Evolutionary conservation across 2,113 vertebrate genomes (phyloP).

Genomic region (Capreolus pygargus): DNA sequence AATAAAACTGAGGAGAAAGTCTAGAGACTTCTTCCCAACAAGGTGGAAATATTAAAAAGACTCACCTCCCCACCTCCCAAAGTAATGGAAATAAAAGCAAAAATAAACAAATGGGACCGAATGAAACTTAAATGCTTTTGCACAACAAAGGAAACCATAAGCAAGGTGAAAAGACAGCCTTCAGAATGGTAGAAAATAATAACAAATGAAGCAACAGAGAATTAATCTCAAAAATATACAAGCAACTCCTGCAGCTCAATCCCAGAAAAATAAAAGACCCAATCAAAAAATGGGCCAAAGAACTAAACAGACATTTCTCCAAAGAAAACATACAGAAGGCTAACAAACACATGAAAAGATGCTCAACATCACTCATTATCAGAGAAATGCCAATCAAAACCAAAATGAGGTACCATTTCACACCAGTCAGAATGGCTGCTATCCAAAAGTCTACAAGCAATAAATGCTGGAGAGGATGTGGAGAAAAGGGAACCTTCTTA

Average conservation of each 20-base stretch:
- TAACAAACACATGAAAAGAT: too few relatives aligned
- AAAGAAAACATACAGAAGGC: too few relatives aligned
- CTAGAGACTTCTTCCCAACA: not conserved
- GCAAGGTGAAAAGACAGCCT: not conserved
- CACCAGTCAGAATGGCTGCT: too few relatives aligned
- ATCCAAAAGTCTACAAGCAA: not conserved
- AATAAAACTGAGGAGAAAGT: not conserved
- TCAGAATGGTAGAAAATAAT: not conserved
- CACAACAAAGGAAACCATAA: not conserved
- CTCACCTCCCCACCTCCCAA: not conserved
- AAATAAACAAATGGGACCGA: not conserved
- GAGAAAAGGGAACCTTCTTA: not conserved
- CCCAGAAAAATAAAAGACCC: too few relatives aligned
- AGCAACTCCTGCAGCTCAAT: too few relatives aligned
- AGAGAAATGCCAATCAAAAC: too few relatives aligned
- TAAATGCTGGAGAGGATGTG: not conserved
- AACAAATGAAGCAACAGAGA: too few relatives aligned
- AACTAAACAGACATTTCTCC: too few relatives aligned
- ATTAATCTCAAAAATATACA: too few relatives aligned
- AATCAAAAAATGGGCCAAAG: too few relatives aligned
- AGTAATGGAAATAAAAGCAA: not conserved
- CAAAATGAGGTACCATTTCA: too few relatives aligned
- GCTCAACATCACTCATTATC: too few relatives aligned
- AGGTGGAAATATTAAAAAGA: not conserved
- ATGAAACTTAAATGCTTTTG: not conserved